Evolutionary conservation across 2,797 vertebrate genomes (phyloP).

Genomic region (Cygnus olor): DNA sequence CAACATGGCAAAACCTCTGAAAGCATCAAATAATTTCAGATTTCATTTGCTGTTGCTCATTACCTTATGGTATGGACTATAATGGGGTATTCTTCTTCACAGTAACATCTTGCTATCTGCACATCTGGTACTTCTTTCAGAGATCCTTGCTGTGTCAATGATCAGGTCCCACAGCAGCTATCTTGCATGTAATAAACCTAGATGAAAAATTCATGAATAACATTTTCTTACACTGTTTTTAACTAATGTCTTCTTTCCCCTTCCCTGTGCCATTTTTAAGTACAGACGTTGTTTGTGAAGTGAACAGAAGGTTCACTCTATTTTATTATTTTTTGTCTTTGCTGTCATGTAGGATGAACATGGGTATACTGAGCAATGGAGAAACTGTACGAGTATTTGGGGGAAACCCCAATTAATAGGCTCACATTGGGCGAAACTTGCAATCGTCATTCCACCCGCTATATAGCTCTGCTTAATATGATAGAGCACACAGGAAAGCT

Average conservation of each 20-base stretch:
- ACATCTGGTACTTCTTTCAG: neutral
- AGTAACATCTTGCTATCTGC: neutral
- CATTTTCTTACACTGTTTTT: neutral
- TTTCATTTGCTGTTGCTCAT: constrained; percentile 17
- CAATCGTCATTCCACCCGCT: neutral
- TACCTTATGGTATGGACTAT: neutral
- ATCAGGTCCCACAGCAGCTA: neutral
- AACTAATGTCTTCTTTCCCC: neutral
- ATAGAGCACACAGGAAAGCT: constrained; percentile 3
- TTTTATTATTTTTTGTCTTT: neutral
- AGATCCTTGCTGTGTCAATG: neutral
- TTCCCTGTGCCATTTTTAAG: neutral
- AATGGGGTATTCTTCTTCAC: neutral
- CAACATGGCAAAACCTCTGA: neutral
- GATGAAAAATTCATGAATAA: neutral
- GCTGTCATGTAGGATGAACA: neutral
- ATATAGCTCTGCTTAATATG: neutral
- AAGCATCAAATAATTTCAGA: neutral
- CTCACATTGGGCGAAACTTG: neutral
- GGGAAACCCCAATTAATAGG: neutral
- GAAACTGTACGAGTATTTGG: rapidly evolving
- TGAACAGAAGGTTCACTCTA: neutral
- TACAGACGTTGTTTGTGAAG: neutral
- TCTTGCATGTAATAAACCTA: neutral
- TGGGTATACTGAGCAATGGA: neutral